Percentiles rank a stretch among this genome's conserved stretches.
Evolutionary conservation across 2,113 vertebrate species (phyloP).

Genomic region (Columba janthina): DNA sequence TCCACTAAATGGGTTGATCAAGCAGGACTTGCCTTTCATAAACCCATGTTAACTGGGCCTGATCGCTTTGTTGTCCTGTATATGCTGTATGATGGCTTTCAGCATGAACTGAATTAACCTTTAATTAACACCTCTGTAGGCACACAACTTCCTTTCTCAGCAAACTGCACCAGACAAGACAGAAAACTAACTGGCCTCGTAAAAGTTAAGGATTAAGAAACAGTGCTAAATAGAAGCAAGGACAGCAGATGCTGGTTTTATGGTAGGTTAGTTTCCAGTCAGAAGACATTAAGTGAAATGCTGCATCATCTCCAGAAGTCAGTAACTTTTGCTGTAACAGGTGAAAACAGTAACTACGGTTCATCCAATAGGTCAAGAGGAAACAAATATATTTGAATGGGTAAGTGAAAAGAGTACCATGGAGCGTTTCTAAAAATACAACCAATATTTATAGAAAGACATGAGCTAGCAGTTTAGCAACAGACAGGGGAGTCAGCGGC

Average conservation of each 20-base stretch:
- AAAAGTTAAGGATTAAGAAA: neutral
- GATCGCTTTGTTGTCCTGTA: no score
- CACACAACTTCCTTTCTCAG: neutral
- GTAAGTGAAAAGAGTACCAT: neutral
- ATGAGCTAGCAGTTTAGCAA: constrained; percentile 15
- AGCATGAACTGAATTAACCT: neutral
- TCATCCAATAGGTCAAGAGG: neutral
- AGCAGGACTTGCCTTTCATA: no score
- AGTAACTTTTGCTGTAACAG: neutral
- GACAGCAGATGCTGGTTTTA: neutral
- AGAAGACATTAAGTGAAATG: neutral
- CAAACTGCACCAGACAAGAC: neutral
- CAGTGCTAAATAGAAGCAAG: neutral
- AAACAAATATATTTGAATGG: neutral
- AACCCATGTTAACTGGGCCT: no score
- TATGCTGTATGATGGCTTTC: no score
- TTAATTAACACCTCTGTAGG: constrained; percentile 11
- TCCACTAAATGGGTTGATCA: no score
- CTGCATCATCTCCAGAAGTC: neutral
- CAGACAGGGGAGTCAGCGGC: neutral
- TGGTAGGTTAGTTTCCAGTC: neutral
- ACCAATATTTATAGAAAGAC: neutral
- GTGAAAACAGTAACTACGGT: neutral
- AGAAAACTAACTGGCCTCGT: neutral
- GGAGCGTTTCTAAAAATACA: constrained; percentile 33